These are phyloP conservation scores for Rugalucina vietnamica DNA, from an alignment of 2,888 invertebrate species.

Conservation along the genomic window DNA sequence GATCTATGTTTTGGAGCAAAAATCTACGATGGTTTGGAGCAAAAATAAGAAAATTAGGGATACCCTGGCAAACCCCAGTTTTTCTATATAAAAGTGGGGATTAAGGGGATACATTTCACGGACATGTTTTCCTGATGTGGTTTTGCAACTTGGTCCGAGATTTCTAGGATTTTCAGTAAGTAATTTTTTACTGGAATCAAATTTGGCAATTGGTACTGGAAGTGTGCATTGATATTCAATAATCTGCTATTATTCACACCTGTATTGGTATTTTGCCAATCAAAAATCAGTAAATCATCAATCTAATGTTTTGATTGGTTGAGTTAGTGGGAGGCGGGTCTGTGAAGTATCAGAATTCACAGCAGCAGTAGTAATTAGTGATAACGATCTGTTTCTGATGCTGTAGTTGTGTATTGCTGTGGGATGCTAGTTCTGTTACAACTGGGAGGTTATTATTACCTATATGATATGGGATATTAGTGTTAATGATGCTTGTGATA, in stretches of 20 bases:
- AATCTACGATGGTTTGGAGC: too few relatives aligned
- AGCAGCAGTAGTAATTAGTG: background rate
- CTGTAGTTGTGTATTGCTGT: background rate
- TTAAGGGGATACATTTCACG: too few relatives aligned
- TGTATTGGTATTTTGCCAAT: constrained; percentile 14
- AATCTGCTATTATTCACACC: background rate
- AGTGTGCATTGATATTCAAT: too few relatives aligned
- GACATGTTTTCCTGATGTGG: too few relatives aligned
- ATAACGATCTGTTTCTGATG: background rate
- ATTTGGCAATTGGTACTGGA: too few relatives aligned
- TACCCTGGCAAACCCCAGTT: too few relatives aligned
- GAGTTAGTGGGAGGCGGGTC: background rate
- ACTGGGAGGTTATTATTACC: background rate
- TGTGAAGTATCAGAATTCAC: background rate
- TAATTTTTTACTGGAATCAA: too few relatives aligned
- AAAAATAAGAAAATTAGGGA: too few relatives aligned
- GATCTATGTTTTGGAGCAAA: too few relatives aligned
- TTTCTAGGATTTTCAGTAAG: too few relatives aligned
- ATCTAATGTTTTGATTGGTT: background rate
- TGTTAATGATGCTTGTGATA: background rate
- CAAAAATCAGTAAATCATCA: background rate
- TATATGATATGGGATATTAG: background rate
- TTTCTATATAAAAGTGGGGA: too few relatives aligned
- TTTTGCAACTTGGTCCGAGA: too few relatives aligned
- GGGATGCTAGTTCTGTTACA: background rate